phyloP scores from a whole-genome alignment of 2,888 invertebrate species.

The Trilocha varians region DNA sequence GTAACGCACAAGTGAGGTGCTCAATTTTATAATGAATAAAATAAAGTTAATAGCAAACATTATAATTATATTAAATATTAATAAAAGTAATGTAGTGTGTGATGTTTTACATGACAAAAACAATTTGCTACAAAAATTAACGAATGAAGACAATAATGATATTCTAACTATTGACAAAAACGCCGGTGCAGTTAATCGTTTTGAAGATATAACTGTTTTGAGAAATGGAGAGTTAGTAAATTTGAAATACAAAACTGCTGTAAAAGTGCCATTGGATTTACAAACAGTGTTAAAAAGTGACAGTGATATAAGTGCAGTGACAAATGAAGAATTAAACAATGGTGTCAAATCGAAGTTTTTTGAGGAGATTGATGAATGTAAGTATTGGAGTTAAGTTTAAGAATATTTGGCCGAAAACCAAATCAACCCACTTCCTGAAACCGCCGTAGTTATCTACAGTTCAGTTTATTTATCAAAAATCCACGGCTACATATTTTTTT shows the following conservation, averaged over 20 bases:
- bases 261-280: slow-evolving; percentile 9
- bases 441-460: too few relatives aligned
- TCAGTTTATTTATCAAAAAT: too few relatives aligned
- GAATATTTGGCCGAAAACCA: neutral
- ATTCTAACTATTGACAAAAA: slow-evolving; percentile 31
- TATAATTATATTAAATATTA: too few relatives aligned
- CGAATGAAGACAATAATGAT: slow-evolving; percentile 36
- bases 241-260: slow-evolving; percentile 47
- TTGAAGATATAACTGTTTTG: slow-evolving; percentile 53
- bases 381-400: slow-evolving; percentile 44
- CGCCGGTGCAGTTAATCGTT: slow-evolving; percentile 39
- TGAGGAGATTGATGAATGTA: slow-evolving; percentile 77
- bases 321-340: neutral
- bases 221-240: slow-evolving; percentile 49
- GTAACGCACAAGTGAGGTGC: too few relatives aligned
- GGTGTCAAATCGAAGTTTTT: slow-evolving; percentile 73
- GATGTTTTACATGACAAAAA: slow-evolving; percentile 29
- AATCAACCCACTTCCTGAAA: too few relatives aligned
- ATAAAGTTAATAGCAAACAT: too few relatives aligned
- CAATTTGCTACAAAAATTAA: slow-evolving; percentile 25
- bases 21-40: too few relatives aligned
- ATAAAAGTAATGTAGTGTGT: neutral
- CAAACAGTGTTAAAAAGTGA: slow-evolving; percentile 12
- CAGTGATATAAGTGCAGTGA: slow-evolving; percentile 1
- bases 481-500: too few relatives aligned